Percentiles rank a stretch among this genome's conserved stretches.
Evolutionary conservation across 1,140 invertebrate species (phyloP).

Genomic region (Drosophila ogumai): DNA sequence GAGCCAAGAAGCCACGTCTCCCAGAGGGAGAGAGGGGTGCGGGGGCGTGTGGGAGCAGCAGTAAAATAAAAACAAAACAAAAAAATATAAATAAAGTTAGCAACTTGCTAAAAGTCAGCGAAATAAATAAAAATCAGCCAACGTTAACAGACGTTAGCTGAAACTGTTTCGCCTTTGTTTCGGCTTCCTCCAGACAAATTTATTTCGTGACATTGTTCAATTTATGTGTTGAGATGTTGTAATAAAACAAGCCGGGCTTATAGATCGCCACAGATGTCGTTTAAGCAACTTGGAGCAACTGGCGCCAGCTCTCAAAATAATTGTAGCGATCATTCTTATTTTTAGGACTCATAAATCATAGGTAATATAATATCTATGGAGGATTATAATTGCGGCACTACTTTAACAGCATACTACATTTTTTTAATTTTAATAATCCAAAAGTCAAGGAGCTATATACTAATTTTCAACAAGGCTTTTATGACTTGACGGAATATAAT

Average conservation of each 20-base stretch:
- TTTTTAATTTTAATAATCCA: conserved; percentile 8
- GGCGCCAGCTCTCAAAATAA: conserved; percentile 70
- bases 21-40: conserved; percentile 18
- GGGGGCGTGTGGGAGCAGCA: conserved; percentile 50
- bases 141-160: conserved; percentile 59
- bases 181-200: conserved; percentile 55
- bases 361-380: conserved; percentile 37
- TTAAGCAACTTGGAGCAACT: background rate
- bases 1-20: conserved; percentile 30
- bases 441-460: conserved; percentile 1
- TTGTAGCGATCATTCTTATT: conserved; percentile 44
- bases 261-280: conserved; percentile 33
- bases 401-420: conserved; percentile 41
- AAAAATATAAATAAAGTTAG: conserved; percentile 57
- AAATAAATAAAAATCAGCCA: conserved; percentile 79
- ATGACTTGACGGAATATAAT: background rate
- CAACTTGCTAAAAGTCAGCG: conserved; percentile 73
- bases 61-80: conserved; percentile 18
- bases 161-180: conserved; percentile 53
- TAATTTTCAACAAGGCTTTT: background rate
- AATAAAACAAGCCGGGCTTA: conserved; percentile 63
- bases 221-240: conserved; percentile 76
- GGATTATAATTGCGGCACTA: background rate
- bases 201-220: conserved; percentile 81
- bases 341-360: conserved; percentile 45